Conservation (phyloP, 64 coral and sea anemone genomes). For the Porites australiensis region DNA sequence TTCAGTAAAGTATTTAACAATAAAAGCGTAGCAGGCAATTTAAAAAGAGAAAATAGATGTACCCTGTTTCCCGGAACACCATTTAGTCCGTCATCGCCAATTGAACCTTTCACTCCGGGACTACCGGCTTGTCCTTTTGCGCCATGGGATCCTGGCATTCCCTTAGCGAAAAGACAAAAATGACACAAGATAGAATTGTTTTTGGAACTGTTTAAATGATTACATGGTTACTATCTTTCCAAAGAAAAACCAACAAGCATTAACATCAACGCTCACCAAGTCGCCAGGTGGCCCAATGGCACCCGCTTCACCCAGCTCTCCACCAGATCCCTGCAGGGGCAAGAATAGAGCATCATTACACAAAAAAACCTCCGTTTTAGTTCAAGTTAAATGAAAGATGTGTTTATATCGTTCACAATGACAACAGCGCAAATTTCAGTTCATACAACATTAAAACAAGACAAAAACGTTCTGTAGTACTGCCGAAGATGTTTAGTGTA, state of each 20-base stretch:
- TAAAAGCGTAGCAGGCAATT: no score
- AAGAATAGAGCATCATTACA: no score
- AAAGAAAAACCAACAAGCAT: background rate
- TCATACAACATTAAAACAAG: no score
- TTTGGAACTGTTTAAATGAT: background rate
- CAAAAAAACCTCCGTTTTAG: no score
- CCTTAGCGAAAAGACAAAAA: background rate
- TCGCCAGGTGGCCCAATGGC: background rate
- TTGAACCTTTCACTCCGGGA: slow-evolving; percentile 31
- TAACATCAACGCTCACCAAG: background rate
- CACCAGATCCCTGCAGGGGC: background rate
- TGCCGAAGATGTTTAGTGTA: no score
- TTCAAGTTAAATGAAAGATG: no score
- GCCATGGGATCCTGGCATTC: background rate
- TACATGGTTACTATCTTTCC: no score
- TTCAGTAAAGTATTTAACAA: no score
- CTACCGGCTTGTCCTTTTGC: background rate
- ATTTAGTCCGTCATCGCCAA: background rate
- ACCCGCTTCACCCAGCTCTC: slow-evolving; percentile 2
- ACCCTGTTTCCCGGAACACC: slow-evolving; percentile 28
- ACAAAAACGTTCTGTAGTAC: no score
- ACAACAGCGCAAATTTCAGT: no score
- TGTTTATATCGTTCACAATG: no score
- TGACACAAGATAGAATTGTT: background rate
- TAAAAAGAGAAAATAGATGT: no score